These are phyloP conservation scores for Mnemiopsis leidyi DNA, from an alignment of 37 sponge, comb jelly and placozoan species.

Conservation along the genomic window DNA sequence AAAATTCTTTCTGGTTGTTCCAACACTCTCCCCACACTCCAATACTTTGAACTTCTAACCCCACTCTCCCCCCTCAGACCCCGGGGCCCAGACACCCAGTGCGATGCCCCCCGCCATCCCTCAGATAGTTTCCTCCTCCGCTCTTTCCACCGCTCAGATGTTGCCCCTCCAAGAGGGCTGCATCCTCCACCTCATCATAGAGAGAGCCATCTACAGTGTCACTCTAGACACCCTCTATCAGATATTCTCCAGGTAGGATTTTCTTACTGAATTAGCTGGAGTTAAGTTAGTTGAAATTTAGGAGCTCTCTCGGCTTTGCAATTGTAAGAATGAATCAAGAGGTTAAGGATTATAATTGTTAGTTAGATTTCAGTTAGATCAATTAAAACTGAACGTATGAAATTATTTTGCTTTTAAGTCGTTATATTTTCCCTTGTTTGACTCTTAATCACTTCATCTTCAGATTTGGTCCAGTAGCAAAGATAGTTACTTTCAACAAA, in stretches of 20 bases:
- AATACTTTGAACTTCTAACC: too few species aligned
- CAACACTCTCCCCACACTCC: background rate
- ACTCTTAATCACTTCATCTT: too few species aligned
- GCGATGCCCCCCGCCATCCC: slow-evolving; percentile 57
- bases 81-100: slow-evolving; percentile 15
- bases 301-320: too few species aligned
- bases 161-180: slow-evolving; percentile 54
- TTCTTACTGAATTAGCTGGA: too few species aligned
- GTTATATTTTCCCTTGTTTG: too few species aligned
- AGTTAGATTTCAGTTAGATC: too few species aligned
- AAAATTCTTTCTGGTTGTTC: too few species aligned
- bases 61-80: slow-evolving; percentile 26
- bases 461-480: slow-evolving; percentile 81
- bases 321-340: too few species aligned
- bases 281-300: too few species aligned
- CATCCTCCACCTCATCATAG: slow-evolving; percentile 64
- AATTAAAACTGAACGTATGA: too few species aligned
- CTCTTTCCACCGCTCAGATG: slow-evolving; percentile 57
- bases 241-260: slow-evolving; percentile 41
- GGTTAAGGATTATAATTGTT: too few species aligned
- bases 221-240: slow-evolving; percentile 54
- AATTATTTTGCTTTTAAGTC: too few species aligned
- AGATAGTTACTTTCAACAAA: slow-evolving; percentile 88
- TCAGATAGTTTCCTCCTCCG: slow-evolving; percentile 38
- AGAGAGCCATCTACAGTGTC: slow-evolving; percentile 47